A percentile compares a stretch with the other conserved stretches of the same genome.
Evolutionary conservation across 2,797 vertebrate genomes (phyloP).

Genomic region (Leucoraja ocellata): DNA sequence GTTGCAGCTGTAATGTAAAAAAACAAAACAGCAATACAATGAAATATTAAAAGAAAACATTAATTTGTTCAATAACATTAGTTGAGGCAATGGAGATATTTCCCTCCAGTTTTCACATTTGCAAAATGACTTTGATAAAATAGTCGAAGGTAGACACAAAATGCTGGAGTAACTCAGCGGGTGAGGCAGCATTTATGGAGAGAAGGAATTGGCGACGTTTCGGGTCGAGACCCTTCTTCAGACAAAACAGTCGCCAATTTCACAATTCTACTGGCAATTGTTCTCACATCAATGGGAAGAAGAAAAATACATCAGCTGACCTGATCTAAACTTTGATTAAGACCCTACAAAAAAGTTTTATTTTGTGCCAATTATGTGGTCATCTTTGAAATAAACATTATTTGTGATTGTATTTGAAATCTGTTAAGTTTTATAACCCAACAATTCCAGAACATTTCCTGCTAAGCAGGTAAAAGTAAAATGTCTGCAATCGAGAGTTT

Average conservation of each 20-base stretch:
- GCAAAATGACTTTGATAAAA: neutral
- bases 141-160: neutral
- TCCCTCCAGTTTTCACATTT: neutral
- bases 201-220: no score
- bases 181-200: no score
- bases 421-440: neutral
- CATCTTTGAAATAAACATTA: neutral
- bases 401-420: neutral
- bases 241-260: neutral
- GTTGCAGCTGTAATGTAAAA: slow-evolving; percentile 14
- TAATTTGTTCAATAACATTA: neutral
- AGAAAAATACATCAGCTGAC: neutral
- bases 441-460: neutral
- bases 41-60: neutral
- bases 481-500: neutral
- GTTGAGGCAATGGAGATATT: neutral
- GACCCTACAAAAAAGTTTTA: neutral
- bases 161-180: no score
- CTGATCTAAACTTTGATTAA: neutral
- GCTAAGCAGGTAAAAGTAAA: neutral
- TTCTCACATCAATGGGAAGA: neutral
- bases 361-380: neutral
- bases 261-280: neutral
- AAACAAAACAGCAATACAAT: neutral
- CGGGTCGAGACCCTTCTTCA: no score